Evolutionary conservation across 2,888 invertebrate species (phyloP), one percentile per base, ranked within the genome.

Genomic region (Himalopsyche kuldschensis): DNA sequence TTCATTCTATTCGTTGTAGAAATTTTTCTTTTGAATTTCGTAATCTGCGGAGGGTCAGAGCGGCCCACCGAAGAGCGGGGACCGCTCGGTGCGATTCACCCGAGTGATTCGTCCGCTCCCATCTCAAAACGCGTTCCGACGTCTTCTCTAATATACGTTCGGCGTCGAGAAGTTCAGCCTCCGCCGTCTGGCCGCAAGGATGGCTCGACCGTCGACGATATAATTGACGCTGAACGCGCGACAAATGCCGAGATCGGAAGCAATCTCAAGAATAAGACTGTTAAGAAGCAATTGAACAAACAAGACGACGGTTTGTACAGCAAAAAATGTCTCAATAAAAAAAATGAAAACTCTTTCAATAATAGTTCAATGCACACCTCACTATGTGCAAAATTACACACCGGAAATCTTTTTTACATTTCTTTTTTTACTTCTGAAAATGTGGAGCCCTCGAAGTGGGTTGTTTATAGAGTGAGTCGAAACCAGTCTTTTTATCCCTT

Each of bases 251-350:
- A 80, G 11, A 75, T 47, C 76, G 48, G 27, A 31, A 32, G 24
- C 27, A 17, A 69, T 41, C 32, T 41, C n/a, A 75, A 82, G 1
- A 46, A 78, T 31, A 78, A 82, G n/a, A 63, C 46, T 11, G 69
- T 27, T 11, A 82, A 82, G 24, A 82, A 82, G 46, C 76, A 82
- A 27, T 35, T 82, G 63, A 63, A 78, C 11, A 41, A 77, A 35
- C 55, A 81, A 46, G 48, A 48, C 8, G 48, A 79, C 17, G 79
- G 79, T 77, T 41, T 31, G 77, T 41, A 30, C 15, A 15, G 2
- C 15, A 41, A 2, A 41, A 6, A 8, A 15, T 30, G 5, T 24
- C 35, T 27, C 20, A 1, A 27, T n/a, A 4, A 6, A 0, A 48
- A 48, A 2, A n/a, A 1, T 48, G 48, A 5, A 17, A 48, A 5